phyloP scores from a whole-genome alignment of 2,888 invertebrate genomes.

The Tineola bisselliella region DNA sequence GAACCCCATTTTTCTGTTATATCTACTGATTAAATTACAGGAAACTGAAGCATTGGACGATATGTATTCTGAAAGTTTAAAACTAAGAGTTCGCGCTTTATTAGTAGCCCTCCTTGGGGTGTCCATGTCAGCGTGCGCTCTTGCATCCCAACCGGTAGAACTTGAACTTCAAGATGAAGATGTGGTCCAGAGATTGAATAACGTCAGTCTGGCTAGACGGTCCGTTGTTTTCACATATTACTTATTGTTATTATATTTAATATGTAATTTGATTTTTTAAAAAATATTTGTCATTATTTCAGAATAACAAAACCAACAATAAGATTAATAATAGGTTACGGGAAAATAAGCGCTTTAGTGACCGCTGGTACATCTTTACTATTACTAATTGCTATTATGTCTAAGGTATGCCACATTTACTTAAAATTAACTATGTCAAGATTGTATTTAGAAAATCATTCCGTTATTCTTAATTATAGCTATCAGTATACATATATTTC shows the following conservation, averaged over 20 bases:
- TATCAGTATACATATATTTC: background rate
- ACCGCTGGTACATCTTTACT: conserved; percentile 47
- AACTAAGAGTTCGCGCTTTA: conserved; percentile 43
- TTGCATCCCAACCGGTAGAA: conserved; percentile 55
- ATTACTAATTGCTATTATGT: conserved; percentile 54
- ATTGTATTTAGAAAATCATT: background rate
- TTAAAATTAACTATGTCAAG: background rate
- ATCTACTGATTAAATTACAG: background rate
- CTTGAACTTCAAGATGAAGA: conserved; percentile 54
- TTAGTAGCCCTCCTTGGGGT: conserved; percentile 52
- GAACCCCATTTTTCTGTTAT: background rate
- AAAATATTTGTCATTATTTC: too few species aligned
- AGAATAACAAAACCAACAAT: conserved; percentile 60
- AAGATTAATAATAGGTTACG: conserved; percentile 52
- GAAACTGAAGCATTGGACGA: background rate
- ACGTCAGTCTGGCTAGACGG: conserved; percentile 56
- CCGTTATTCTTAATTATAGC: background rate
- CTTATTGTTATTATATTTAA: background rate
- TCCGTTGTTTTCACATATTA: conserved; percentile 17
- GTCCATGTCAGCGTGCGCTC: conserved; percentile 56
- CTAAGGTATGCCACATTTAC: conserved; percentile 35
- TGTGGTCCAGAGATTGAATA: conserved; percentile 48
- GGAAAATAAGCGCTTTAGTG: conserved; percentile 50
- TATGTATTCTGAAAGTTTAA: conserved; percentile 28
- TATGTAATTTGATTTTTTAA: background rate